Conservation (phyloP, 2,113 vertebrate genomes). For the Ginglymostoma cirratum region DNA sequence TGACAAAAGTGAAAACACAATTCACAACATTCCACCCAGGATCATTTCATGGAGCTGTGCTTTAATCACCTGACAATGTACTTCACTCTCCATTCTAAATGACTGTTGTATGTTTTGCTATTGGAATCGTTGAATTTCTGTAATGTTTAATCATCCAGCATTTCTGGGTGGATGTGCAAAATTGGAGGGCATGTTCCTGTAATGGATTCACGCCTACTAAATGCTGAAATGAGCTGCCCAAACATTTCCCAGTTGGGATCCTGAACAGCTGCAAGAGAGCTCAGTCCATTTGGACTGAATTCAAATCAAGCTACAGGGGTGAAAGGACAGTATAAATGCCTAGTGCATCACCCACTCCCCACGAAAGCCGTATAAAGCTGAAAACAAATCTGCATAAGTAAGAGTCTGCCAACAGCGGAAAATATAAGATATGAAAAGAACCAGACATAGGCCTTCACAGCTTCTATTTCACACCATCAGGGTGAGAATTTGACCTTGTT, state of each 20-base stretch:
- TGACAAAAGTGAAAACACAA: not conserved
- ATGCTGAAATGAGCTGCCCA: not conserved
- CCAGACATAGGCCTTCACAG: not conserved
- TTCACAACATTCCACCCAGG: not conserved
- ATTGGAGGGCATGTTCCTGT: not conserved
- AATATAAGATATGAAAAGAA: not conserved
- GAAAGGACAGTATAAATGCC: not conserved
- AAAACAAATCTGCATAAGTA: slow-evolving; percentile 26
- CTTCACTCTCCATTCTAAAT: not conserved
- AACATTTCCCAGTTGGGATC: not conserved
- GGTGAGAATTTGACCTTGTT: not conserved
- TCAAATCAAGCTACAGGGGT: slow-evolving; percentile 7
- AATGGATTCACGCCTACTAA: slow-evolving; percentile 24
- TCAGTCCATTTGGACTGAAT: slow-evolving; percentile 17
- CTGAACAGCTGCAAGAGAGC: not conserved
- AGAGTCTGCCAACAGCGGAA: not conserved
- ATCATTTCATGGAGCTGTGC: not conserved
- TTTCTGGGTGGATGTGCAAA: not conserved
- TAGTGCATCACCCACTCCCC: not conserved
- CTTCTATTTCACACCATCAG: not conserved
- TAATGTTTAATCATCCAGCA: not conserved
- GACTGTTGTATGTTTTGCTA: not conserved
- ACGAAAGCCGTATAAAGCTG: slow-evolving; percentile 3
- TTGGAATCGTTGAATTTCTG: not conserved
- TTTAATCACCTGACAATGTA: not conserved